These are phyloP conservation scores for Myotis daubentonii DNA, from an alignment of 2,797 vertebrate species.

Conservation along the genomic window DNA sequence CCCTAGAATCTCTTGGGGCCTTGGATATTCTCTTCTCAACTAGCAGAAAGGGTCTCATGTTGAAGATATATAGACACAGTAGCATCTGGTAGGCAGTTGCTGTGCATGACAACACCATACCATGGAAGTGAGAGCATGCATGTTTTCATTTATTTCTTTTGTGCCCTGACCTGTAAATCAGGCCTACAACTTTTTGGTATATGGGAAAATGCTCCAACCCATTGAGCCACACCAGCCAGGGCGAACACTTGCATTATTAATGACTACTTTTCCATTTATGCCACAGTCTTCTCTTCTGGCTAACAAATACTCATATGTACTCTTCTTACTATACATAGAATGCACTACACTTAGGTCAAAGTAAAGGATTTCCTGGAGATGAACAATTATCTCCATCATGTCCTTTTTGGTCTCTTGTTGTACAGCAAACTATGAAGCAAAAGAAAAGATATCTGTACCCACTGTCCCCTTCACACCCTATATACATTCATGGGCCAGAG, in stretches of 20 bases:
- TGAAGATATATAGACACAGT: background rate
- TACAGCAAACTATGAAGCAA: background rate
- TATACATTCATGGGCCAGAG: background rate
- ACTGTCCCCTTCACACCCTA: fast-evolving
- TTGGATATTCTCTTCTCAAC: background rate
- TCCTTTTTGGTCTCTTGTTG: background rate
- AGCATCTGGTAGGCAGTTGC: background rate
- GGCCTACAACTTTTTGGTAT: background rate
- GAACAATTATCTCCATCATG: background rate
- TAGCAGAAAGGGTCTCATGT: background rate
- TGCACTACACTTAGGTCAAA: background rate
- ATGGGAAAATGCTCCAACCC: background rate
- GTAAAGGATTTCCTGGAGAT: background rate
- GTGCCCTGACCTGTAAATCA: background rate
- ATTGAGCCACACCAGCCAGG: background rate
- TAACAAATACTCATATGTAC: background rate
- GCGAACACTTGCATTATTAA: background rate
- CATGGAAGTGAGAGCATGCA: background rate
- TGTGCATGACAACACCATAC: background rate
- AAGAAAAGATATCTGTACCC: background rate
- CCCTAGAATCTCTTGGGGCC: background rate
- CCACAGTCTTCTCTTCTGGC: background rate
- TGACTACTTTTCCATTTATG: background rate
- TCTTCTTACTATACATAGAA: background rate
- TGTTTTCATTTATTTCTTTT: background rate